Conservation (phyloP, 2,888 invertebrate genomes). For the Ellobium chinense region DNA sequence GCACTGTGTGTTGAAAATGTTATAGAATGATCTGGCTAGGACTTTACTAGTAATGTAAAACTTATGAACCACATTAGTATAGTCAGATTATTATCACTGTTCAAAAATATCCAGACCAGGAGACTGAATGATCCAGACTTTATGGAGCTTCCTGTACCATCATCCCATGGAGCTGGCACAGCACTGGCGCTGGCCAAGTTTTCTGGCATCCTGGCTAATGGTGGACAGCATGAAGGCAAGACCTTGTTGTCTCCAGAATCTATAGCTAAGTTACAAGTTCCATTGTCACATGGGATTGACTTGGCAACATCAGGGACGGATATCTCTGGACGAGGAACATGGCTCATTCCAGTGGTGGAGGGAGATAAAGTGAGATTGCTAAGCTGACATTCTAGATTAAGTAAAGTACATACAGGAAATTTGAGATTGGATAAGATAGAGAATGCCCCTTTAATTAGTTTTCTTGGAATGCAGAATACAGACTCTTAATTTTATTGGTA, state of each 20-base stretch:
- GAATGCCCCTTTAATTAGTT: too few species aligned
- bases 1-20: too few species aligned
- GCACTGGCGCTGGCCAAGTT: constrained; percentile 63
- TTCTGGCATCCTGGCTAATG: constrained; percentile 66
- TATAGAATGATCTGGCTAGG: too few species aligned
- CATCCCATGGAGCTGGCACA: constrained; percentile 67
- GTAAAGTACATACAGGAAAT: too few species aligned
- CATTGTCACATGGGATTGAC: constrained; percentile 63
- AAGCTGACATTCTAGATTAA: too few species aligned
- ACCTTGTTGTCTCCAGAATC: constrained; percentile 56
- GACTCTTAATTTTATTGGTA: too few species aligned
- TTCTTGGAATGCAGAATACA: too few species aligned
- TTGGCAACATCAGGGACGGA: constrained; percentile 58
- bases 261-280: constrained; percentile 58
- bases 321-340: constrained; percentile 65
- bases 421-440: too few species aligned
- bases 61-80: too few species aligned
- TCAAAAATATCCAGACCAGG: constrained; percentile 47
- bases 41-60: too few species aligned
- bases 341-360: constrained; percentile 63
- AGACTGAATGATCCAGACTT: constrained; percentile 68
- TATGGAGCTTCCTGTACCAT: constrained; percentile 61
- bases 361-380: constrained; percentile 62
- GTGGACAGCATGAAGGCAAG: constrained; percentile 58
- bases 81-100: too few species aligned